A percentile compares a stretch with the other conserved stretches of the same genome.
Conservation (phyloP, 2,888 invertebrate species). For the Synergus gifuensis region DNA sequence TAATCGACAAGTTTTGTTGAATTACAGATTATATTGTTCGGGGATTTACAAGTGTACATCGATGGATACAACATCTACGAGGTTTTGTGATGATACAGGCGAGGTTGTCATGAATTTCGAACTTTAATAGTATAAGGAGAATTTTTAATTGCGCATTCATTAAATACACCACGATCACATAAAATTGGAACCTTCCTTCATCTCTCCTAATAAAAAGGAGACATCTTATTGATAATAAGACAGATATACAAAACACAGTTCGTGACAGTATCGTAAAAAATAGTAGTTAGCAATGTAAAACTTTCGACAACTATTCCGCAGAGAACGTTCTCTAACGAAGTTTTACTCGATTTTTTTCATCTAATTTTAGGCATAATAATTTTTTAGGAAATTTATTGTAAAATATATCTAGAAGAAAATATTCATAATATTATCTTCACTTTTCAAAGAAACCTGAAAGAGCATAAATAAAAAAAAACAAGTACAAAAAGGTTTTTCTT, state of each 20-base stretch:
- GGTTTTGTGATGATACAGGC: constrained; percentile 59
- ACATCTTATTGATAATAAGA: constrained; percentile 62
- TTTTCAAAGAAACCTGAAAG: not conserved
- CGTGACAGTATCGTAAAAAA: constrained; percentile 70
- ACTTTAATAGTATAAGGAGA: constrained; percentile 52
- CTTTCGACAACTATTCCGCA: constrained; percentile 22
- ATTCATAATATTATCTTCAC: not conserved
- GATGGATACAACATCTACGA: constrained; percentile 67
- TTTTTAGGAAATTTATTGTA: not conserved
- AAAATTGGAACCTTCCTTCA: constrained; percentile 52
- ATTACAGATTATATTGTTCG: constrained; percentile 68
- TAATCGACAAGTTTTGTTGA: constrained; percentile 52
- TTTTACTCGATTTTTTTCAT: constrained; percentile 48
- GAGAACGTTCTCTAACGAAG: constrained; percentile 38
- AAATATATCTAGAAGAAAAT: not conserved
- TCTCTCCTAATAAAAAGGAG: constrained; percentile 56
- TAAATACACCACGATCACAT: constrained; percentile 50
- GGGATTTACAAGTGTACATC: constrained; percentile 71
- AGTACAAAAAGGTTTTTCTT: constrained; percentile 45
- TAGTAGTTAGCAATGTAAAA: constrained; percentile 60
- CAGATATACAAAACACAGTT: constrained; percentile 71
- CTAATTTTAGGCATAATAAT: constrained; percentile 7
- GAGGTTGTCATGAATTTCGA: constrained; percentile 51
- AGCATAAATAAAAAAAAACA: constrained; percentile 7
- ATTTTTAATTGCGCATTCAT: constrained; percentile 52